These are phyloP conservation scores for Coelopa pilipes DNA, from an alignment of 2,888 invertebrate species.

Conservation along the genomic window DNA sequence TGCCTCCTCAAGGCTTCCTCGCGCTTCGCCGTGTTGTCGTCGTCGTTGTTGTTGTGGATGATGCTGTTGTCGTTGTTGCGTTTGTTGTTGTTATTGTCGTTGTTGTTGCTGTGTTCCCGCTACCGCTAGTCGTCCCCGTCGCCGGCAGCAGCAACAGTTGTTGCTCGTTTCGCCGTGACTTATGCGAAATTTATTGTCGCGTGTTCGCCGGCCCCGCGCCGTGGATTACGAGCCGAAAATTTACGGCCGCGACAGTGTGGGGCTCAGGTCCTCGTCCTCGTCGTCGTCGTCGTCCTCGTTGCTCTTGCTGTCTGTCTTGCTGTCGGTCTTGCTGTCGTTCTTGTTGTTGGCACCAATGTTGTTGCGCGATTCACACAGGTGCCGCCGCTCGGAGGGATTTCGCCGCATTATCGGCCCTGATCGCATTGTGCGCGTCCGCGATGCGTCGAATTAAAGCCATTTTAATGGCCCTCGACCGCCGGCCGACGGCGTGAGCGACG, in stretches of 20 bases:
- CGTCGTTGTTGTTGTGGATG: neutral
- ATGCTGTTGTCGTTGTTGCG: no score
- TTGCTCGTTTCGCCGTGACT: conserved; percentile 49
- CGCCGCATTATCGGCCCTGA: conserved; percentile 7
- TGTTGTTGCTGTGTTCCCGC: neutral
- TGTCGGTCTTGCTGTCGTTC: neutral
- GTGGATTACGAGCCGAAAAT: no score
- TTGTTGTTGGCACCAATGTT: neutral
- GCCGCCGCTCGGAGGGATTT: conserved; percentile 20
- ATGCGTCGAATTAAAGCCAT: conserved; percentile 30
- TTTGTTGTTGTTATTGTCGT: neutral
- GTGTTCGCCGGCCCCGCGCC: conserved; percentile 40
- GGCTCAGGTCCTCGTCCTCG: neutral
- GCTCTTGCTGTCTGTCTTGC: no score
- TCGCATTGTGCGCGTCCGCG: conserved; percentile 17
- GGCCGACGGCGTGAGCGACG: no score
- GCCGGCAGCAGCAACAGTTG: neutral
- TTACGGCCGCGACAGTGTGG: no score
- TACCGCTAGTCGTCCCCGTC: neutral
- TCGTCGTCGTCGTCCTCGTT: no score
- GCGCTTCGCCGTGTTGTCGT: neutral
- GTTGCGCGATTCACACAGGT: conserved; percentile 22
- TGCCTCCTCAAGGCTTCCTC: no score
- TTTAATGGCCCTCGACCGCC: no score
- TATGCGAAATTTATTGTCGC: conserved; percentile 62